Evolutionary conservation across 2,888 invertebrate genomes (phyloP).

Genomic region (Agrilus cyanescens): DNA sequence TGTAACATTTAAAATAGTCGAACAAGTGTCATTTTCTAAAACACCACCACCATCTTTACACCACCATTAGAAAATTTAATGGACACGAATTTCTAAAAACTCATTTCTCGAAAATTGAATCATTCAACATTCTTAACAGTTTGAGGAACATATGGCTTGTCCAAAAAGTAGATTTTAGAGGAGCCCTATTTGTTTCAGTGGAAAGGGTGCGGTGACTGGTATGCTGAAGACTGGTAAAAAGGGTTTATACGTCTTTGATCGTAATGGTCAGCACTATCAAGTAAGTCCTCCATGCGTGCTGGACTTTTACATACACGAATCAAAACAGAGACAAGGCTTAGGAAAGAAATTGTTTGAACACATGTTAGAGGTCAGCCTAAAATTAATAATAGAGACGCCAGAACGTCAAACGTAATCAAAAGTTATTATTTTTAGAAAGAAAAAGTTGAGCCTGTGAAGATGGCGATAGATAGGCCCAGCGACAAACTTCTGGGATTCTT

Average conservation of each 20-base stretch:
- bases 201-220: slow-evolving; percentile 60
- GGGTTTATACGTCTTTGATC: slow-evolving; percentile 75
- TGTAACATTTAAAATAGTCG: no score
- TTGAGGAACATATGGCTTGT: no score
- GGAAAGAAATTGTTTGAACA: slow-evolving; percentile 76
- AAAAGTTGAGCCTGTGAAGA: slow-evolving; percentile 51
- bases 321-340: slow-evolving; percentile 72
- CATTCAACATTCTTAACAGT: no score
- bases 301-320: slow-evolving; percentile 84
- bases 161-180: slow-evolving; percentile 1
- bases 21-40: no score
- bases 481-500: slow-evolving; percentile 79
- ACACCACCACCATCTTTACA: no score
- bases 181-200: slow-evolving; percentile 40
- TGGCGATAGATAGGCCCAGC: slow-evolving; percentile 91
- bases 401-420: slow-evolving; percentile 3
- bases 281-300: slow-evolving; percentile 77
- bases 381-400: background rate
- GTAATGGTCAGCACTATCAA: slow-evolving; percentile 58
- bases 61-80: no score
- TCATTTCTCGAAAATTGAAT: no score
- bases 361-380: slow-evolving; percentile 85
- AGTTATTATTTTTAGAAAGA: slow-evolving; percentile 45
- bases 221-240: slow-evolving; percentile 84
- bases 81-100: no score